Evolutionary conservation across 2,888 invertebrate genomes (phyloP).

Genomic region (Gortyna flavago): DNA sequence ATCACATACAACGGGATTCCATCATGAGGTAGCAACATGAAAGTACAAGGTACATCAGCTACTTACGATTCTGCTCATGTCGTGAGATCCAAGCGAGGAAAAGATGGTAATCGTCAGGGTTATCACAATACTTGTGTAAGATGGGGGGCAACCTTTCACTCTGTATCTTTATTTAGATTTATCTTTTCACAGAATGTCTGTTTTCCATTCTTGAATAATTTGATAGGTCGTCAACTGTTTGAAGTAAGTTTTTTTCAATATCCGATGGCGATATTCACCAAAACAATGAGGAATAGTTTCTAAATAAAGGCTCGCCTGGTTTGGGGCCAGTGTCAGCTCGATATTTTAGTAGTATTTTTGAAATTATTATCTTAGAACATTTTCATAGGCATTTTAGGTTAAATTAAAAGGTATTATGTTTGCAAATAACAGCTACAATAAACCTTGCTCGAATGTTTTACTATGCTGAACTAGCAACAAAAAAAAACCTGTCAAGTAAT

Average conservation of each 20-base stretch:
- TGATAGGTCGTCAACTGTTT: background rate
- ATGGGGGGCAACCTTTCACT: background rate
- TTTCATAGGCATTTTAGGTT: conserved; percentile 15
- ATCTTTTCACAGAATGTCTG: background rate
- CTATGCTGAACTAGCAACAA: background rate
- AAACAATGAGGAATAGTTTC: background rate
- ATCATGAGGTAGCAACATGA: background rate
- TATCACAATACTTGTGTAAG: conserved; percentile 19
- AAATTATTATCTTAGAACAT: conserved; percentile 7
- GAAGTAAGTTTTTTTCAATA: background rate
- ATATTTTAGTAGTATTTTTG: background rate
- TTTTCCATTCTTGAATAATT: no score
- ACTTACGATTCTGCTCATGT: conserved; percentile 32
- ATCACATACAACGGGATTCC: background rate
- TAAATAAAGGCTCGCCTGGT: background rate
- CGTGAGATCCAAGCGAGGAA: background rate
- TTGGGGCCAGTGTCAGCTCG: background rate
- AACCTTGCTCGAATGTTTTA: background rate
- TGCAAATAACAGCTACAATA: conserved; percentile 1
- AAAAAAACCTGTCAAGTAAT: background rate
- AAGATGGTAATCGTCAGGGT: conserved; percentile 2
- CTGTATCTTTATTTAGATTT: background rate
- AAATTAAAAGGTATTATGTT: conserved; percentile 27
- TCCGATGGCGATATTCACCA: background rate
- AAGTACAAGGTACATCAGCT: background rate